Conservation (phyloP, 2,797 vertebrate genomes). For the Pipistrellus nathusii region DNA sequence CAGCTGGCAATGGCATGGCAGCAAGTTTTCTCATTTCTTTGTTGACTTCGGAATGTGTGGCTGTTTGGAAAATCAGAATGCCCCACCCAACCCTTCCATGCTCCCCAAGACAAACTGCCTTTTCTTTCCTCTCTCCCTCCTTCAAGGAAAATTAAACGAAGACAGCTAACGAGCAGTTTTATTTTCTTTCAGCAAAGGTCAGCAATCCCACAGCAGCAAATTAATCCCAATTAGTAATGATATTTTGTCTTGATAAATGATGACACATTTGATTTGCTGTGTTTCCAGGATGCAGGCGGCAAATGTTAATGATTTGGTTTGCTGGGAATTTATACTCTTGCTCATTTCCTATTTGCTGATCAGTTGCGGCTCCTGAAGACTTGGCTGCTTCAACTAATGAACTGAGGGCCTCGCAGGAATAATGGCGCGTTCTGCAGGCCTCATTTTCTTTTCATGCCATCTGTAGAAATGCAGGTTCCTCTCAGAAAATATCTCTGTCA, state of each 20-base stretch:
- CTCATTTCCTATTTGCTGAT: slow-evolving; percentile 91
- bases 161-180: slow-evolving; percentile 86
- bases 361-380: slow-evolving; percentile 88
- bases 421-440: slow-evolving; percentile 83
- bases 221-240: slow-evolving; percentile 93
- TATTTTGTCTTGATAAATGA: slow-evolving; percentile 90
- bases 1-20: background rate
- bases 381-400: slow-evolving; percentile 89
- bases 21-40: background rate
- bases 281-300: slow-evolving; percentile 88
- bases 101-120: slow-evolving; percentile 36
- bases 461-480: slow-evolving; percentile 88
- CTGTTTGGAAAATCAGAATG: slow-evolving; percentile 10
- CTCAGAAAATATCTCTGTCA: slow-evolving; percentile 86
- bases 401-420: slow-evolving; percentile 89
- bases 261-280: slow-evolving; percentile 90
- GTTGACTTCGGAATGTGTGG: background rate
- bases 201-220: slow-evolving; percentile 89
- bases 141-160: slow-evolving; percentile 84
- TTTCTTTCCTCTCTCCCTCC: slow-evolving; percentile 57
- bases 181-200: slow-evolving; percentile 87
- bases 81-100: background rate
- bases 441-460: slow-evolving; percentile 84
- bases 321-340: slow-evolving; percentile 89
- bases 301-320: slow-evolving; percentile 92